Conservation (phyloP, 1,140 invertebrate genomes). For the Cydia splendana region DNA sequence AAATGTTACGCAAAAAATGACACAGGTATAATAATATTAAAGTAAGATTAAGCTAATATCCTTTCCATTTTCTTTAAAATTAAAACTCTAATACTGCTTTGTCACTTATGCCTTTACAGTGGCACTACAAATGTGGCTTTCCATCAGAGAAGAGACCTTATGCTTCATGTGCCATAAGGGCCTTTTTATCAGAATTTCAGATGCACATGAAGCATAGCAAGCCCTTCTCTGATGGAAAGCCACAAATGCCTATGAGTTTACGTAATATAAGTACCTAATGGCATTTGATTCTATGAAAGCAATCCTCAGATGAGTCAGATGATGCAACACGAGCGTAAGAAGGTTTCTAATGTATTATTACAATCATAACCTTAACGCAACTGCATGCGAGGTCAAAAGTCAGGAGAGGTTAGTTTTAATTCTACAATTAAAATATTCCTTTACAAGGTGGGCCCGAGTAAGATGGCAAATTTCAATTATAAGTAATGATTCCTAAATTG, state of each 20-base stretch:
- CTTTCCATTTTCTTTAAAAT: neutral
- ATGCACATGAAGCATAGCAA: too few species aligned
- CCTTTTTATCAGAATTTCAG: too few species aligned
- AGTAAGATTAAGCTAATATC: neutral
- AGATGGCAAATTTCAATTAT: neutral
- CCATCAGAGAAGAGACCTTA: too few species aligned
- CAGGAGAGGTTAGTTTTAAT: neutral
- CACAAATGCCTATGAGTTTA: neutral
- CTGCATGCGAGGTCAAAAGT: neutral
- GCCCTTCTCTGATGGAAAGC: too few species aligned
- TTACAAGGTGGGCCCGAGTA: neutral
- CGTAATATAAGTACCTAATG: neutral
- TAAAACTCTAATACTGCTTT: neutral
- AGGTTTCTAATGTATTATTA: neutral
- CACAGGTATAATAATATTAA: neutral
- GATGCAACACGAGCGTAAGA: neutral
- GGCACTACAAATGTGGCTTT: too few species aligned
- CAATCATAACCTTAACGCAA: neutral
- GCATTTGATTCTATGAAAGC: conserved; percentile 1
- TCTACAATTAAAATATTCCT: neutral
- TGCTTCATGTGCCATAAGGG: too few species aligned
- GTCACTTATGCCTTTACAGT: too few species aligned
- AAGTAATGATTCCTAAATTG: too few species aligned
- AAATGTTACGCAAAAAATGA: too few species aligned
- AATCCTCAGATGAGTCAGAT: neutral